Conservation (phyloP, 2,113 vertebrate genomes). For the Ia io region DNA sequence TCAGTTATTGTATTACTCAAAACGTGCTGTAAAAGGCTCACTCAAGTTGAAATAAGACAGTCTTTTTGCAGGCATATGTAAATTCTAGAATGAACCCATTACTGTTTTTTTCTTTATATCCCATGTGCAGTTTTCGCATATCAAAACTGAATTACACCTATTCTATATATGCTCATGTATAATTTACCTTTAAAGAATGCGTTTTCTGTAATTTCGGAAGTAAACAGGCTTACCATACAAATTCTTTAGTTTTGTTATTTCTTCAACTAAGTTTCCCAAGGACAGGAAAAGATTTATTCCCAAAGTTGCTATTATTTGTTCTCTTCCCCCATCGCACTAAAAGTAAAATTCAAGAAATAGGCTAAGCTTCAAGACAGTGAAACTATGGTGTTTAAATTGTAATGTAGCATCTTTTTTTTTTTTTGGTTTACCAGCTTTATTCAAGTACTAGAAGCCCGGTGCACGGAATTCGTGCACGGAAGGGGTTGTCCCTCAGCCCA, state of each 20-base stretch:
- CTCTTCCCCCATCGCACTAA: not conserved
- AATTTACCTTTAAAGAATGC: slow-evolving; percentile 19
- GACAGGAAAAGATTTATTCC: slow-evolving; percentile 24
- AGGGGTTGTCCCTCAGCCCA: too few species aligned
- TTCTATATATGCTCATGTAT: not conserved
- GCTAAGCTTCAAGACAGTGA: not conserved
- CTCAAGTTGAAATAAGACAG: not conserved
- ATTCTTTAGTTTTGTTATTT: slow-evolving; percentile 13
- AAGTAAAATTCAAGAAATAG: slow-evolving; percentile 8
- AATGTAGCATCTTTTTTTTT: not conserved
- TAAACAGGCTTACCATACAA: not conserved
- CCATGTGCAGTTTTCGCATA: not conserved
- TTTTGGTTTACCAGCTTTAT: not conserved
- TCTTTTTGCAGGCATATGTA: not conserved
- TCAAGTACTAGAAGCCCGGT: too few species aligned
- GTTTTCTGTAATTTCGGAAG: not conserved
- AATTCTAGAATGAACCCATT: not conserved
- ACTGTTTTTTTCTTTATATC: not conserved
- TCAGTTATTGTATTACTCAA: slow-evolving; percentile 1
- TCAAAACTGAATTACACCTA: not conserved
- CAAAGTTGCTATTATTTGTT: slow-evolving; percentile 3
- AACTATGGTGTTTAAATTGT: not conserved
- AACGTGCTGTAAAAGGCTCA: not conserved
- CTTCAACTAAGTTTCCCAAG: slow-evolving; percentile 3
- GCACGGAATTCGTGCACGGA: too few species aligned